Conservation (phyloP, 2,797 vertebrate genomes). For the Poecilia velifera region DNA sequence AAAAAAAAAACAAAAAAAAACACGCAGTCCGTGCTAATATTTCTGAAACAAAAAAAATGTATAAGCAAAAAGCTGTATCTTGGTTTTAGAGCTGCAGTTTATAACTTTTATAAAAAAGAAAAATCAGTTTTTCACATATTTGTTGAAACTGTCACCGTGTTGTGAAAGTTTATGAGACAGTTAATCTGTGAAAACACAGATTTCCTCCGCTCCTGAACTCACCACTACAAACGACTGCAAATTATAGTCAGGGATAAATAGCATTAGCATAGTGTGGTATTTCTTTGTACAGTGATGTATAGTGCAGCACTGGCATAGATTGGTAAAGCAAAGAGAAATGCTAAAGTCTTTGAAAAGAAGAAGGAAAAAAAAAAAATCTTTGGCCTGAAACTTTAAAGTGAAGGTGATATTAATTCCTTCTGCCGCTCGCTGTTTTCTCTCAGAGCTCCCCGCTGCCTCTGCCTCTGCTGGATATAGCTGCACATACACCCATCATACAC, state of each 20-base stretch:
- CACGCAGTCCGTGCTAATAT: background rate
- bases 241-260: no score
- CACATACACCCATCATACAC: conserved; percentile 18
- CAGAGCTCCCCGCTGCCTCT: conserved; percentile 34
- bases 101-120: no score
- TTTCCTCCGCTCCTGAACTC: no score
- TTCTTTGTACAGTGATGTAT: background rate
- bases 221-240: no score
- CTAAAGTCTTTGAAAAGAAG: conserved; percentile 20
- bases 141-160: no score
- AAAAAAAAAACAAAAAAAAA: background rate
- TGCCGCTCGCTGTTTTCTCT: conserved; percentile 22
- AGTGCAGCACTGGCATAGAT: background rate
- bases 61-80: conserved; percentile 17
- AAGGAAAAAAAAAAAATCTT: background rate
- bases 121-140: no score
- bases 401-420: conserved; percentile 25
- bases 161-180: no score
- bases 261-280: background rate
- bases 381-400: conserved; percentile 39
- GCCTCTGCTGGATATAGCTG: conserved; percentile 39
- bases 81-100: background rate
- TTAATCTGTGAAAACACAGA: no score
- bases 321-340: background rate
- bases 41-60: conserved; percentile 16